These are phyloP conservation scores for Schizopygopsis malacanthus DNA, from an alignment of 2,797 vertebrate genomes.

Conservation along the genomic window DNA sequence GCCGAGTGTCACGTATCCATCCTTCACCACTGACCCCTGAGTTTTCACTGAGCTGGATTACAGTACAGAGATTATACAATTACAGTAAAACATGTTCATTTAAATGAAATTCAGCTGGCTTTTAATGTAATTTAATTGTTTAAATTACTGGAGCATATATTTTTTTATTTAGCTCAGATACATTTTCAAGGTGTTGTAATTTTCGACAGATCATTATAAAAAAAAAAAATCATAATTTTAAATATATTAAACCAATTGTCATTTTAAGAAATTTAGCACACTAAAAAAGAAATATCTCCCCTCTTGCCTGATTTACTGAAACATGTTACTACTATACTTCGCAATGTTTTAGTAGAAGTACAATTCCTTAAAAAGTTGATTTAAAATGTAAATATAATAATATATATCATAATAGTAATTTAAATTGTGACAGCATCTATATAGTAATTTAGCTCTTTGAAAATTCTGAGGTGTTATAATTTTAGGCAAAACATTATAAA, in stretches of 20 bases:
- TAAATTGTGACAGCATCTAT: background rate
- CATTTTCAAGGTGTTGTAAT: background rate
- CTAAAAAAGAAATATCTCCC: background rate
- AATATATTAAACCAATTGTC: background rate
- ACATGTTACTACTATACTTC: background rate
- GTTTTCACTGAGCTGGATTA: constrained; percentile 68
- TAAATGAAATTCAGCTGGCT: background rate
- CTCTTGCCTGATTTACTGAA: background rate
- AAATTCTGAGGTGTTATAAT: background rate
- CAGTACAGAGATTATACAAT: background rate
- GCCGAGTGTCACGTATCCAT: constrained; percentile 77
- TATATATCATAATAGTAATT: background rate
- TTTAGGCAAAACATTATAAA: background rate
- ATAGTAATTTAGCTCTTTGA: background rate
- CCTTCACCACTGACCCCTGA: constrained; percentile 70
- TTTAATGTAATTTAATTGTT: background rate
- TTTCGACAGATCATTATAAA: background rate
- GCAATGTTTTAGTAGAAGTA: background rate
- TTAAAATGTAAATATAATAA: background rate
- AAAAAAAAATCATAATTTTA: background rate
- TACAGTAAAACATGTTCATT: constrained; percentile 1
- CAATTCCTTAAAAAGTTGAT: background rate
- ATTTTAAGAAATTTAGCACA: background rate
- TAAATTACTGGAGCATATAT: background rate
- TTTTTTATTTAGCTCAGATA: background rate